Evolutionary conservation across 2,888 invertebrate genomes (phyloP), one percentile per base, ranked within the genome.

Genomic region (Sympetrum striolatum): DNA sequence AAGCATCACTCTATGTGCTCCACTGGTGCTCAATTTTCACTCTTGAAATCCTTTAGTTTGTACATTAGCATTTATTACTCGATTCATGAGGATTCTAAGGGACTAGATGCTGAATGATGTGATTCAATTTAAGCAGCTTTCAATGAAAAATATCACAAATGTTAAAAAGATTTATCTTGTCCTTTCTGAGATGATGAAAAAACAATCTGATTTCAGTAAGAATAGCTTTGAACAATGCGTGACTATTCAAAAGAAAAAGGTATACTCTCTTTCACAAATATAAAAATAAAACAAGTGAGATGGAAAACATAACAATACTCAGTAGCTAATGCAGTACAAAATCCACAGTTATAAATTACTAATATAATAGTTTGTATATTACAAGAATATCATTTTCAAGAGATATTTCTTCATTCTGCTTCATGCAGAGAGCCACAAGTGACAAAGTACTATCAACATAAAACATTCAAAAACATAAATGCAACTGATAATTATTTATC

Each of bases 331-430:
- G 86, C 86, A 86, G 58, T 86, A 86, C 86, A 86, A 86, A 86
- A 60, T 86, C 86, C 86, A 86, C 86, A 86, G 86, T 60, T 86
- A 86, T 86, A 86, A 86, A 86, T 86, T 86, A 86, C 86, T 86
- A 86, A 86, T 60, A 86, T 86, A 86, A 86, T 86, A 86, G 60
- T 37, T 86, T 86, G 39, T 86, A 86, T 86, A 86, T 86, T 86
- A 86, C 86, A 86, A 86, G 86, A 86, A 86, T 86, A 86, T 86
- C 86, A 86, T 86, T 86, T 86, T 86, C 86, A 86, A 86, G 86
- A 86, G 86, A 86, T 86, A 60, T 86, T 86, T 60, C 58, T 82
- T 64, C 86, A 86, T 86, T 86, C 86, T 86, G 86, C 86, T 86
- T 60, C 37, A 86, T 60, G 86, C 86, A 86, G 86, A 86, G 86